Conservation (phyloP, 2,113 vertebrate genomes). For the Pardalotus punctatus region DNA sequence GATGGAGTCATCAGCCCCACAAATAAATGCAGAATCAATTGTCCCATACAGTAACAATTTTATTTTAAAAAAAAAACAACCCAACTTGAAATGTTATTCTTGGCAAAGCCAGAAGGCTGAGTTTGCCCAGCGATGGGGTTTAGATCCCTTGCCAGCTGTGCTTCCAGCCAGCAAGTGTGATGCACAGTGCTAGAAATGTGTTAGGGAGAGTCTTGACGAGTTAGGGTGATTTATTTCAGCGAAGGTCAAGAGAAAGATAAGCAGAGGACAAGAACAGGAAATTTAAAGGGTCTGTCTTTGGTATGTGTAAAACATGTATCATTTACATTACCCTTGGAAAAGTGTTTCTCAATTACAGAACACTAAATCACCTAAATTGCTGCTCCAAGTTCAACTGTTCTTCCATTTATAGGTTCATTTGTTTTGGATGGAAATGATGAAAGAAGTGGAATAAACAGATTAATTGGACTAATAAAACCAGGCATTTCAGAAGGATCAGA, state of each 20-base stretch:
- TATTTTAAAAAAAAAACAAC: background rate
- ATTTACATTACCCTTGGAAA: background rate
- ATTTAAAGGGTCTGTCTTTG: background rate
- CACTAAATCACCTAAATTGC: background rate
- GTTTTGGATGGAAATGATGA: background rate
- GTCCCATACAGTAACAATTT: constrained; percentile 49
- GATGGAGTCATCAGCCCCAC: constrained; percentile 60
- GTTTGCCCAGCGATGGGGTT: constrained; percentile 73
- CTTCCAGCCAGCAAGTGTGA: constrained; percentile 63
- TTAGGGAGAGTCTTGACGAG: constrained; percentile 28
- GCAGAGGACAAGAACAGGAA: background rate
- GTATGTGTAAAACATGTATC: background rate
- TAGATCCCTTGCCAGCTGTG: constrained; percentile 75
- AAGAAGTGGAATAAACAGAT: background rate
- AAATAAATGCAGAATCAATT: constrained; percentile 63
- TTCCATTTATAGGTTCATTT: background rate
- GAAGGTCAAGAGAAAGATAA: constrained; percentile 62
- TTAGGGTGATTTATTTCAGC: constrained; percentile 60
- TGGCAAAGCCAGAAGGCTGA: constrained; percentile 76
- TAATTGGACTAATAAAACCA: background rate
- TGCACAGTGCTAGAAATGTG: constrained; percentile 53
- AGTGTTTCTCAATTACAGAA: background rate
- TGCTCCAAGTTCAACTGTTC: background rate
- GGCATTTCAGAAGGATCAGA: background rate
- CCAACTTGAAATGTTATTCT: constrained; percentile 68